Evolutionary conservation across 2,797 vertebrate genomes (phyloP), one percentile per base, ranked within the genome.

Genomic region (Mormyrops boulengeri): DNA sequence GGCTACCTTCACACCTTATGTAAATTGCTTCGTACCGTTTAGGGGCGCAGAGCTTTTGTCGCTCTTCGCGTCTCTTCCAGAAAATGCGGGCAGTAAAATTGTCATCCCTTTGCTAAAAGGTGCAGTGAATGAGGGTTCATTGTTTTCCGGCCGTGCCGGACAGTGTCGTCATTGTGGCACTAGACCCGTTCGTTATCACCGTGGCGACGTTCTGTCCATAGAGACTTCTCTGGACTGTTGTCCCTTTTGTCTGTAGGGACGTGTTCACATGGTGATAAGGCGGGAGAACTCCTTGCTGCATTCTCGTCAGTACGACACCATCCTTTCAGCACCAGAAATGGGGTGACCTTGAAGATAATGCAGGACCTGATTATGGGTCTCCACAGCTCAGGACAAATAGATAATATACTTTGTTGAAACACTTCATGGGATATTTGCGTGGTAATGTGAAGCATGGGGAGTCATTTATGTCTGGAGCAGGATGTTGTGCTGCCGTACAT

Each of bases 111-210:
- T 91, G 34, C 50, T 77, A 89, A 85, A 41, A 88, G 49, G n/a
- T 88, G 52, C 60, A 52, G 93, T 93, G 91, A 93, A 90, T 90
- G 89, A 88, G 92, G 91, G 90, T 88, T 92, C 90, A 93, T 95
- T 96, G 94, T 95, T 93, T 94, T 93, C 66, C 89, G 60, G 12
- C 55, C 41, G 52, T 53, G 73, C 9, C 1, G 94, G 95, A 94
- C 93, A 92, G 92, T 93, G 94, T 94, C 94, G 93, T 91, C 94
- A 94, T 90, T 47, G 93, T 93, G 93, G 73, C 73, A 92, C 93
- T 94, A 94, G 57, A 22, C 41, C 38, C 2, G 30, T 26, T 47
- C 6, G 93, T 92, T 91, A 96, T 95, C 93, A 94, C 92, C 57
- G 90, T 91, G 92, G 89, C 89, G 92, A 93, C 93, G 94, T 93